Conservation (phyloP, 2,888 invertebrate genomes). For the Zele albiditarsus region DNA sequence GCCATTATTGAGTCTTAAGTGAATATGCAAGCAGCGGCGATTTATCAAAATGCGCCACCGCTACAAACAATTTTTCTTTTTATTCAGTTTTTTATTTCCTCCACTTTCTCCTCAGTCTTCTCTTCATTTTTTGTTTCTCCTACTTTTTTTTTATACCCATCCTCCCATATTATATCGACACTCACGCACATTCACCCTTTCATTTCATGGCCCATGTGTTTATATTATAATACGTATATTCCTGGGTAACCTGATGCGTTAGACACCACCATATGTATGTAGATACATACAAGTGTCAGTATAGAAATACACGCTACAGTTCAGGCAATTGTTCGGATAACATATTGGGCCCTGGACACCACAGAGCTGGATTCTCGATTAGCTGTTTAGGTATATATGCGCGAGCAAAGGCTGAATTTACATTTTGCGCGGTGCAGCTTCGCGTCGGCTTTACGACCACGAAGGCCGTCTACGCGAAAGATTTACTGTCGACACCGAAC, state of each 20-base stretch:
- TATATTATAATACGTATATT: slow-evolving; percentile 3
- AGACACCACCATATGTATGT: neutral
- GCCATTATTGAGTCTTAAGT: slow-evolving; percentile 64
- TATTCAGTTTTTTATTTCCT: slow-evolving; percentile 27
- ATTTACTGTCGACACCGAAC: slow-evolving; percentile 47
- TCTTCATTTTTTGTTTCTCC: slow-evolving; percentile 9
- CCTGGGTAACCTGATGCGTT: neutral
- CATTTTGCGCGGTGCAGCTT: slow-evolving; percentile 44
- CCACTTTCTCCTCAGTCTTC: neutral
- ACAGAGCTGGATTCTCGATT: slow-evolving; percentile 45
- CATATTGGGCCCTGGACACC: slow-evolving; percentile 36
- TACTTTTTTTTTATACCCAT: slow-evolving; percentile 16
- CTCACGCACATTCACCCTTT: slow-evolving; percentile 19
- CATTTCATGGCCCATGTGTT: neutral
- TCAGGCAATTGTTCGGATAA: slow-evolving; percentile 30
- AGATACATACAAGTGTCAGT: neutral
- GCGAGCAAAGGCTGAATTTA: slow-evolving; percentile 41
- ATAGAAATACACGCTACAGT: neutral
- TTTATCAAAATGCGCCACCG: slow-evolving; percentile 60
- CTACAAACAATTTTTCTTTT: neutral
- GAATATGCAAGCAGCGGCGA: slow-evolving; percentile 64
- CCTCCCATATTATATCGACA: slow-evolving; percentile 22
- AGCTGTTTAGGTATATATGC: slow-evolving; percentile 45
- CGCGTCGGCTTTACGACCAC: slow-evolving; percentile 46
- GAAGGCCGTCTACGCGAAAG: slow-evolving; percentile 45